A percentile compares a stretch with the other conserved stretches of the same genome.
These are phyloP conservation scores for Hydrochoerus hydrochaeris DNA, from an alignment of 2,113 vertebrate genomes.

Conservation along the genomic window DNA sequence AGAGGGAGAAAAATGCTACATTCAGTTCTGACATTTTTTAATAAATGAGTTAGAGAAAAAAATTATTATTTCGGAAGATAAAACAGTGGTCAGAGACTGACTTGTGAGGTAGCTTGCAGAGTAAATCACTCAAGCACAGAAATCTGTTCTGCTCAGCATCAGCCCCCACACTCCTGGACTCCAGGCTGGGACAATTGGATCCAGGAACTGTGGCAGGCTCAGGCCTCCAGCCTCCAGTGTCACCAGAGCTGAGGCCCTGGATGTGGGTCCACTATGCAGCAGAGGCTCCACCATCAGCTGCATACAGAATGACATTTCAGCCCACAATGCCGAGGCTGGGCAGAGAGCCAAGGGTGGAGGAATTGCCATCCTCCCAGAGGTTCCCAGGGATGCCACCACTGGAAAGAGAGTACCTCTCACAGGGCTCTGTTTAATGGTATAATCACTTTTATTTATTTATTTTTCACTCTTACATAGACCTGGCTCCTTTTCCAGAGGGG, in stretches of 20 bases:
- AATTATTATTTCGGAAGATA: not conserved
- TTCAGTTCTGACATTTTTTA: slow-evolving; percentile 40
- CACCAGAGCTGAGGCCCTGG: not conserved
- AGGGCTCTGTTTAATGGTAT: not conserved
- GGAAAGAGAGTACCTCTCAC: not conserved
- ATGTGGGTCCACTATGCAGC: accelerated
- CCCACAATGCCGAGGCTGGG: not conserved
- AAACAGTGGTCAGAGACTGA: not conserved
- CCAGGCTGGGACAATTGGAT: not conserved
- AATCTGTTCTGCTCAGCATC: too few relatives aligned
- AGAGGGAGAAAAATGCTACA: not conserved
- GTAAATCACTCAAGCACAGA: not conserved
- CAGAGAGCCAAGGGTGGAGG: not conserved
- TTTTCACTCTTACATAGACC: not conserved
- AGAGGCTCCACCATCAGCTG: not conserved
- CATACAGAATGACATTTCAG: not conserved
- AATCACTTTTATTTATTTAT: not conserved
- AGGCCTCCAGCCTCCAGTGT: not conserved
- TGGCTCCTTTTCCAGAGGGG: slow-evolving; percentile 53
- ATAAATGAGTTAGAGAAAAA: not conserved
- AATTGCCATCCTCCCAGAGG: not conserved
- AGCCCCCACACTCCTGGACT: not conserved
- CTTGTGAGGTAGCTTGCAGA: not conserved
- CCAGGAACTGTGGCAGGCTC: not conserved
- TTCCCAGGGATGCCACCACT: not conserved